A percentile compares a stretch with the other conserved stretches of the same genome.
These are phyloP conservation scores for Eupithecia vulgata DNA, from an alignment of 2,888 invertebrate species.

Conservation along the genomic window DNA sequence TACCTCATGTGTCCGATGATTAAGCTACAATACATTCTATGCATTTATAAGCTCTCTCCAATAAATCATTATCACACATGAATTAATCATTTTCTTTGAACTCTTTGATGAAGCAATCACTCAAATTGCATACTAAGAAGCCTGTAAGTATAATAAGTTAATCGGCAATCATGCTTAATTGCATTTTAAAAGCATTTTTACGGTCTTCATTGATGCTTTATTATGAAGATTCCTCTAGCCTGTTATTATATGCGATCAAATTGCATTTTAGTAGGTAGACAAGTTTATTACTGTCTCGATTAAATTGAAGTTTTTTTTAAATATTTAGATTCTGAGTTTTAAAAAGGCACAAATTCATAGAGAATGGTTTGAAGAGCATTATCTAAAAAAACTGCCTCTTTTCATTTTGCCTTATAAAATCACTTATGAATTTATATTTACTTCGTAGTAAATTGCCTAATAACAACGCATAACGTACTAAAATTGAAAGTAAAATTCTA, in stretches of 20 bases:
- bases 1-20: background rate
- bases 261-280: slow-evolving; percentile 41
- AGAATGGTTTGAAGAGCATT: too few species aligned
- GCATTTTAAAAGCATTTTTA: slow-evolving; percentile 62
- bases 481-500: slow-evolving; percentile 23
- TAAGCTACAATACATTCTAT: slow-evolving; percentile 12
- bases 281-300: slow-evolving; percentile 9
- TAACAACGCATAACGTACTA: slow-evolving; percentile 16
- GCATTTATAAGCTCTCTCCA: slow-evolving; percentile 1
- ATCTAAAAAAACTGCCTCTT: background rate
- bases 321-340: background rate
- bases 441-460: background rate
- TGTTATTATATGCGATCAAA: slow-evolving; percentile 46
- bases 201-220: slow-evolving; percentile 57
- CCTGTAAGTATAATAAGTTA: slow-evolving; percentile 66
- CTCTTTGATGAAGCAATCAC: slow-evolving; percentile 58
- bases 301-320: background rate
- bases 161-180: slow-evolving; percentile 69
- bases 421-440: background rate
- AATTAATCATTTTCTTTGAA: slow-evolving; percentile 30
- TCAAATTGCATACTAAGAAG: slow-evolving; percentile 49
- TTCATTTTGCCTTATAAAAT: background rate
- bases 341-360: too few species aligned
- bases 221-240: slow-evolving; percentile 53
- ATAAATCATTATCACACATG: slow-evolving; percentile 22